These are phyloP conservation scores for Halesus radiatus DNA, from an alignment of 1,140 invertebrate genomes.

Conservation along the genomic window DNA sequence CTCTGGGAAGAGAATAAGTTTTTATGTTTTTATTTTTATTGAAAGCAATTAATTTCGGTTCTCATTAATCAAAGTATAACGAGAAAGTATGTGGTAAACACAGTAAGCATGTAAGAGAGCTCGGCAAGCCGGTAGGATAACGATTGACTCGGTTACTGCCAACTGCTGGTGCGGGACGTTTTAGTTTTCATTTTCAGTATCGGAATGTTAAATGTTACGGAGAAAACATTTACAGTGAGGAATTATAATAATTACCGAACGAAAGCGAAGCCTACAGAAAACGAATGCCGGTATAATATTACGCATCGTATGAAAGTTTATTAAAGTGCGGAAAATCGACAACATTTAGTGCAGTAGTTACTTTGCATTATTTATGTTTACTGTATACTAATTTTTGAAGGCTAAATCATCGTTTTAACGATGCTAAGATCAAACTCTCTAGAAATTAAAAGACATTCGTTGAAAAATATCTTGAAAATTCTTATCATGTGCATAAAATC, in stretches of 20 bases:
- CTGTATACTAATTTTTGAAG: too few species aligned
- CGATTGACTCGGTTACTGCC: neutral
- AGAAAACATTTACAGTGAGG: neutral
- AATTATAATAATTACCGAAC: slow-evolving; percentile 23
- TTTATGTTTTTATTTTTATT: too few species aligned
- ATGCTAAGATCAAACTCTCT: too few species aligned
- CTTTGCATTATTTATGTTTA: too few species aligned
- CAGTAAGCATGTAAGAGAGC: neutral
- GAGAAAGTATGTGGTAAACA: neutral
- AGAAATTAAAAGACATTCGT: too few species aligned
- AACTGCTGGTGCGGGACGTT: neutral
- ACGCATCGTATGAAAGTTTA: neutral
- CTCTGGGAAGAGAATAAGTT: too few species aligned
- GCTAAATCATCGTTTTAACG: too few species aligned
- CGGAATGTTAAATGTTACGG: slow-evolving; percentile 1
- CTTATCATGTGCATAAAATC: too few species aligned
- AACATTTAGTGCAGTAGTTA: too few species aligned
- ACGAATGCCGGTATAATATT: neutral
- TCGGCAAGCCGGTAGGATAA: neutral
- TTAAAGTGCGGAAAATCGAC: neutral
- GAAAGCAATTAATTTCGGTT: too few species aligned
- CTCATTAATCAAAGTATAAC: neutral
- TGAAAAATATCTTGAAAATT: too few species aligned
- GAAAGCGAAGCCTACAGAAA: slow-evolving; percentile 14
- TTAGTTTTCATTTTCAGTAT: neutral